phyloP scores from a whole-genome alignment of 2,888 invertebrate genomes.

The Tachystola acroxantha region DNA sequence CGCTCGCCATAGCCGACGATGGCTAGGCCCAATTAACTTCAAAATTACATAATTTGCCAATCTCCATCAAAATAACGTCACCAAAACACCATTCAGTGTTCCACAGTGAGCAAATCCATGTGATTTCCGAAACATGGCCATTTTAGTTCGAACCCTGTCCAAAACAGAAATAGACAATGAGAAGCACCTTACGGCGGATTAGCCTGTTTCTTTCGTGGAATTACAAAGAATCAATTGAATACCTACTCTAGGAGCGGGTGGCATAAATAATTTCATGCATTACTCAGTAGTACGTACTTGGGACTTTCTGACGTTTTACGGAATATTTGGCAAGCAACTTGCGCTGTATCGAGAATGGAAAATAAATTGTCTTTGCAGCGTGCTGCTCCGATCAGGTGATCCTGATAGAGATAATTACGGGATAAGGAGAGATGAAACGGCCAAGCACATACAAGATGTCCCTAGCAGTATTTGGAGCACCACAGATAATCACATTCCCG shows the following conservation, averaged over 20 bases:
- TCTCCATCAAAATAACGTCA: slow-evolving; percentile 50
- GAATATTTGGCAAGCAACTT: slow-evolving; percentile 75
- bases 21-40: slow-evolving; percentile 37
- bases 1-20: slow-evolving; percentile 43
- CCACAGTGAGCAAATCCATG: slow-evolving; percentile 65
- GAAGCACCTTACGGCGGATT: slow-evolving; percentile 49
- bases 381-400: slow-evolving; percentile 40
- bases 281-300: slow-evolving; percentile 73
- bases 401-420: slow-evolving; percentile 39
- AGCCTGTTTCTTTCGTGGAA: slow-evolving; percentile 40
- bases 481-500: slow-evolving; percentile 76
- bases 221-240: slow-evolving; percentile 63
- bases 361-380: slow-evolving; percentile 52
- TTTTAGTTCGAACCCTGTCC: slow-evolving; percentile 55
- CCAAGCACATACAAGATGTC: slow-evolving; percentile 81
- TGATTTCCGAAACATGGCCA: slow-evolving; percentile 75
- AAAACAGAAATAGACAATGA: slow-evolving; percentile 71
- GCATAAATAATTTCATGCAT: slow-evolving; percentile 73
- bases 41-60: slow-evolving; percentile 65
- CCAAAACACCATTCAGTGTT: slow-evolving; percentile 50
- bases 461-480: slow-evolving; percentile 79
- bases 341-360: slow-evolving; percentile 63
- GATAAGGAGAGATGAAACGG: slow-evolving; percentile 52
- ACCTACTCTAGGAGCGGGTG: slow-evolving; percentile 59
- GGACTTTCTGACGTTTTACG: slow-evolving; percentile 78